These are phyloP conservation scores for Serinus canaria DNA, from an alignment of 2,113 vertebrate species.

Conservation along the genomic window DNA sequence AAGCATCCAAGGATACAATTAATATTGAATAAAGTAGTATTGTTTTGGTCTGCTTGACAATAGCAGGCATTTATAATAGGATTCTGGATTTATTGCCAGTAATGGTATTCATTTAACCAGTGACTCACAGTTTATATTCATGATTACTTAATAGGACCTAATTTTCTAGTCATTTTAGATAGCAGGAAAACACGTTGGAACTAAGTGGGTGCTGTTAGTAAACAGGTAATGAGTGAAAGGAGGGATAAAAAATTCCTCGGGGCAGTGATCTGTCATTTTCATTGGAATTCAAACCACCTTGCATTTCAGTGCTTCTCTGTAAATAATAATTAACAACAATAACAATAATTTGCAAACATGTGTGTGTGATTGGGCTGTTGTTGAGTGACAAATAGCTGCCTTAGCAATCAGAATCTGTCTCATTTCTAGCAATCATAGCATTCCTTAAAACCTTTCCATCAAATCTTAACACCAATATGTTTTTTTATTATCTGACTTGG, in stretches of 20 bases:
- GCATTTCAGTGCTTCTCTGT: not conserved
- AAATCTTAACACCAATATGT: not conserved
- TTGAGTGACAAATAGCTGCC: constrained; percentile 10
- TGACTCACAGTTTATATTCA: constrained; percentile 57
- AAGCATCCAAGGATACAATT: not conserved
- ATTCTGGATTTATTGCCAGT: constrained; percentile 46
- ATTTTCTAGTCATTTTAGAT: constrained; percentile 55
- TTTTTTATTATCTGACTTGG: constrained; percentile 3
- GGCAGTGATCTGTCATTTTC: not conserved
- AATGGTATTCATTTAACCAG: constrained; percentile 33
- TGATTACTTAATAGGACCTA: constrained; percentile 65
- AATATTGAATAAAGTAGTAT: constrained; percentile 42
- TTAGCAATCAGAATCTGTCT: constrained; percentile 4
- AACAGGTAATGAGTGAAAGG: constrained; percentile 50
- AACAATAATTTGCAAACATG: constrained; percentile 56
- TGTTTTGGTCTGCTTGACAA: constrained; percentile 47
- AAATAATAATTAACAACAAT: constrained; percentile 57
- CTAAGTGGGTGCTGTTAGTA: not conserved
- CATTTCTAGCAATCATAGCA: not conserved
- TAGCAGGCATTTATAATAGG: constrained; percentile 21
- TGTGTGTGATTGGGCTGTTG: not conserved
- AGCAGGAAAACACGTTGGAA: constrained; percentile 54
- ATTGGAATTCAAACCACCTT: constrained; percentile 43
- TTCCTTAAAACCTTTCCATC: constrained; percentile 7
- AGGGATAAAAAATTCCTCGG: not conserved